Evolutionary conservation across 2,797 vertebrate species (phyloP), one percentile per base, ranked within the genome.

Genomic region (Pyrrhura leucotis): DNA sequence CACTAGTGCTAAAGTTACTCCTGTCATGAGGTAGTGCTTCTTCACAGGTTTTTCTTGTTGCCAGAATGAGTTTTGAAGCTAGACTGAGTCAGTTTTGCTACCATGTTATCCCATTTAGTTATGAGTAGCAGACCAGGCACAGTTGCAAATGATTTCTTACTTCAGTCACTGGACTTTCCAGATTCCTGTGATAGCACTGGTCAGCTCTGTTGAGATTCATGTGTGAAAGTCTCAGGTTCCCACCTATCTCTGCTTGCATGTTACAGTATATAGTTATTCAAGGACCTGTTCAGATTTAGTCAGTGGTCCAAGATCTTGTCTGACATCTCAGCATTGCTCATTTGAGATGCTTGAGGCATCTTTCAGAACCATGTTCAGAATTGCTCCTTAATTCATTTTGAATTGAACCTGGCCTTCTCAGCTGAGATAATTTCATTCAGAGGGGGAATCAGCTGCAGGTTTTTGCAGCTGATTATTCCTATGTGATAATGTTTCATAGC

Each of bases 401-500:
- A 82, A 69, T 79, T 83, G 68, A 45, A 84, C 51, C 13, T 61
- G 45, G 86, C 78, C 44, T 69, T 65, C 74, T 85, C 65, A 82
- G 63, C 85, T 92, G 72, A 84, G 80, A 59, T 63, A 0, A 67
- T 75, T 96, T 92, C 25, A 89, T 75, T 44, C 59, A 19, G 16
- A 11, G 67, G 73, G 66, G 9, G 3, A 93, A 20, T 85, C 74
- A 85, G 47, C 67, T 89, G 59, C 74, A 85, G 51, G 74, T 74
- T 76, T 50, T 85, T 79, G 61, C 73, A 74, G 33, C 67, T 92
- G 81, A 76, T 95, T 85, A 85, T 93, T 87, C 67, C 54, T 82
- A 2, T 85, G 78, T 91, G 81, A 73, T 90, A 85, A 37, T 45
- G 75, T 93, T 63, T 87, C 92, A 61, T 85, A 89, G 89, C 78